Evolutionary conservation across 2,888 invertebrate genomes (phyloP).

Genomic region (Drosophila putrida): DNA sequence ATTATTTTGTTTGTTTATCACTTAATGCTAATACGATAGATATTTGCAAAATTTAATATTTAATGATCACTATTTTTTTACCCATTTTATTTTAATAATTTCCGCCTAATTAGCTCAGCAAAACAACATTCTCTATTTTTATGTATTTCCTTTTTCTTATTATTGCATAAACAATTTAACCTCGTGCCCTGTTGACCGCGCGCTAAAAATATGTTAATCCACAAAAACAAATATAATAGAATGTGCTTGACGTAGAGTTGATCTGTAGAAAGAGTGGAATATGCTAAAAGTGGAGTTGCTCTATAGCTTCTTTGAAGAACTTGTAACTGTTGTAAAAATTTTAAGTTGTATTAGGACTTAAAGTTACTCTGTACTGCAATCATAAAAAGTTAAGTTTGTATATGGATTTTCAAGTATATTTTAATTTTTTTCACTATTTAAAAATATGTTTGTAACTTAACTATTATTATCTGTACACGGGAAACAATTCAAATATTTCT

Average conservation of each 20-base stretch:
- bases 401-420: too few relatives aligned
- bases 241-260: neutral
- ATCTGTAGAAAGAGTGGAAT: too few relatives aligned
- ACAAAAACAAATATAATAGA: slow-evolving; percentile 2
- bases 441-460: too few relatives aligned
- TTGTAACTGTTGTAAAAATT: too few relatives aligned
- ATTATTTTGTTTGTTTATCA: neutral
- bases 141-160: slow-evolving; percentile 68
- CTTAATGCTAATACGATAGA: slow-evolving; percentile 2
- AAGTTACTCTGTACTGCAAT: neutral
- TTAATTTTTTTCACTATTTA: too few relatives aligned
- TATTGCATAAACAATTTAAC: slow-evolving; percentile 52
- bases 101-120: slow-evolving; percentile 48
- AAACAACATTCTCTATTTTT: slow-evolving; percentile 54
- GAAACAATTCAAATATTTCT: too few relatives aligned
- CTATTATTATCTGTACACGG: too few relatives aligned
- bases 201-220: slow-evolving; percentile 66
- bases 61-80: slow-evolving; percentile 17
- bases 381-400: too few relatives aligned
- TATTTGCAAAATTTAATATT: slow-evolving; percentile 16
- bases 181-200: slow-evolving; percentile 81
- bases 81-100: slow-evolving; percentile 41
- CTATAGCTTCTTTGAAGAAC: too few relatives aligned
- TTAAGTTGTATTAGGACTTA: too few relatives aligned
- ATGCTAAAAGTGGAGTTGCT: too few relatives aligned